phyloP scores from a whole-genome alignment of 2,888 invertebrate species.

The Synergus laeviventris region DNA sequence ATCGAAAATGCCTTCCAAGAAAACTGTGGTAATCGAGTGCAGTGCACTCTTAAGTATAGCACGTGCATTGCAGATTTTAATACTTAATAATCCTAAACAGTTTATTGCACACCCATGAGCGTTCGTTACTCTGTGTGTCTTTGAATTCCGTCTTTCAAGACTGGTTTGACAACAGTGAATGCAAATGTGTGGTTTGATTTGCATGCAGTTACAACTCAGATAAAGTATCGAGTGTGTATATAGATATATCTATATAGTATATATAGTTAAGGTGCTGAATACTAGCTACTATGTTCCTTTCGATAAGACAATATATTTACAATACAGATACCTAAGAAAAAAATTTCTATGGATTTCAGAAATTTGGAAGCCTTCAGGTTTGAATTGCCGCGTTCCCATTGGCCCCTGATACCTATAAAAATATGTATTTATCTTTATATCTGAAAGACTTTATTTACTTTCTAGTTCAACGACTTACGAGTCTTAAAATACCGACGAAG shows the following conservation, averaged over 20 bases:
- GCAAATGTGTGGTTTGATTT: slow-evolving; percentile 32
- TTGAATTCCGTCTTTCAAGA: slow-evolving; percentile 2
- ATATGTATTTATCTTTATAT: too few relatives aligned
- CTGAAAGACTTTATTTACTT: slow-evolving; percentile 48
- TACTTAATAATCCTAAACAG: slow-evolving; percentile 35
- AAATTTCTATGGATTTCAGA: background rate
- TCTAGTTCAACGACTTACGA: slow-evolving; percentile 47
- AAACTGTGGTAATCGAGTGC: slow-evolving; percentile 12
- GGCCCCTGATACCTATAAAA: too few relatives aligned
- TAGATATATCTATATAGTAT: background rate
- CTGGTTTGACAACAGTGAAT: slow-evolving; percentile 35
- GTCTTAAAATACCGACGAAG: slow-evolving; percentile 40
- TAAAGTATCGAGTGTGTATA: background rate
- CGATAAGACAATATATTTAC: background rate
- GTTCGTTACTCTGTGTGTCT: slow-evolving; percentile 11
- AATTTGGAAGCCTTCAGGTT: too few relatives aligned
- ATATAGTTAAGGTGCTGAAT: background rate
- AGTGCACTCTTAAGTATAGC: slow-evolving; percentile 29
- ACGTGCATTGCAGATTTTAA: slow-evolving; percentile 8
- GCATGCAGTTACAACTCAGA: slow-evolving; percentile 7
- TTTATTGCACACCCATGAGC: slow-evolving; percentile 25
- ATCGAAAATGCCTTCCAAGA: background rate
- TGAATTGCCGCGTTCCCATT: too few relatives aligned
- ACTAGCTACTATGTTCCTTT: background rate
- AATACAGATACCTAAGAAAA: background rate